Conservation (phyloP, 2,888 invertebrate species). For the Noctua comes region DNA sequence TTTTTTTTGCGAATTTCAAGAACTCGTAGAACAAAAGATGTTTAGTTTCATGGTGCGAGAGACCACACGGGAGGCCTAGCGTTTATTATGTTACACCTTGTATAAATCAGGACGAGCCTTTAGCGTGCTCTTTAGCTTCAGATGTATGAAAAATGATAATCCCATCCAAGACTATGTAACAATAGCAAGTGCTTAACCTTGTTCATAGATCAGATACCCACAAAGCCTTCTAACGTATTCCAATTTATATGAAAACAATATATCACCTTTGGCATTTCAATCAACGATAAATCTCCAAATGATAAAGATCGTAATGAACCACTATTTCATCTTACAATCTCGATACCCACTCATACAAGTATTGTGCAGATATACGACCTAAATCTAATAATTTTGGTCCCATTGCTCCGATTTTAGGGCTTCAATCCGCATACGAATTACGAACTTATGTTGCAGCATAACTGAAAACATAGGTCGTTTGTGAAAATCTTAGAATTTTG, state of each 20-base stretch:
- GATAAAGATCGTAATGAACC: constrained; percentile 51
- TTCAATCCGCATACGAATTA: constrained; percentile 30
- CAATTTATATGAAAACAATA: constrained; percentile 35
- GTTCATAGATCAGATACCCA: constrained; percentile 2
- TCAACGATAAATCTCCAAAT: constrained; percentile 56
- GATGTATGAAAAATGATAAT: background rate
- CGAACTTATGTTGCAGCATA: background rate
- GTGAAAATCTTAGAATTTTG: background rate
- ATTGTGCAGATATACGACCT: constrained; percentile 28
- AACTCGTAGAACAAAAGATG: no score
- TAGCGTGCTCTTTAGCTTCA: background rate
- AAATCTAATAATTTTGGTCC: constrained; percentile 30
- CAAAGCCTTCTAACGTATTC: constrained; percentile 10
- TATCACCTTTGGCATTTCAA: constrained; percentile 52
- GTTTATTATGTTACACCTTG: no score
- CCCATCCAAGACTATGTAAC: constrained; percentile 4
- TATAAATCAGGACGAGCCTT: background rate
- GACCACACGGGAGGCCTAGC: no score
- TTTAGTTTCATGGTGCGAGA: no score
- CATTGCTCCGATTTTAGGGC: constrained; percentile 13
- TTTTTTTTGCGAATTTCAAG: no score
- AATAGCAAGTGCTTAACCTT: constrained; percentile 24
- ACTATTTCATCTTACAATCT: constrained; percentile 44
- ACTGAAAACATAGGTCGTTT: background rate
- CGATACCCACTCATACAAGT: constrained; percentile 51